Base-by-base conservation (phyloP, 2,113 vertebrate genomes). In the Tetraodon nigroviridis region DNA sequence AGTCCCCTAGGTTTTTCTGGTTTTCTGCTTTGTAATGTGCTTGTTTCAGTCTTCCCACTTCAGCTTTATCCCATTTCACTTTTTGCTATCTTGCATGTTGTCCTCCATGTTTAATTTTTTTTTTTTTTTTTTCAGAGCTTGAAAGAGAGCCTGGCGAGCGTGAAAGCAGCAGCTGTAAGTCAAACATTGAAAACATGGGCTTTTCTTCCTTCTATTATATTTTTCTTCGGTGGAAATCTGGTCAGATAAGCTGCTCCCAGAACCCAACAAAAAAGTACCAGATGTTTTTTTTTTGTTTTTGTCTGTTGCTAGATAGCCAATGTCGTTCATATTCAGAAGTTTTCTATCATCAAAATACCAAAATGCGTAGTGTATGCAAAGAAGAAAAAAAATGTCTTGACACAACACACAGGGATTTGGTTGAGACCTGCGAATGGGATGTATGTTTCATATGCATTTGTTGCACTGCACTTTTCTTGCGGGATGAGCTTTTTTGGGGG, bases 291-390 rank as follows among this genome's bases (percentile, higher is more conserved):
- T 37, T 37, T 37, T 37, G 8, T 12, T 37, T 37, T 37, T 37
- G 7, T 12, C 32, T 37, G 32, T 11, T 12, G 32, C 32, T 37
- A 10, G 45, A 74, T 75, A 66, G 68, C 52, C 48, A 54, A 32
- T 57, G 55, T 45, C 46, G 27, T 71, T 27, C 22, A 67, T 51
- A 57, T 71, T 53, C 55, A 54, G 58, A 57, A 51, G 49, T 50
- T 65, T 27, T 41, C 59, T 66, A 44, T 61, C 58, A 64, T 64
- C 58, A 63, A 57, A 53, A 51, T 52, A 59, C 42, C 45, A 66
- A 55, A 69, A 16, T 45, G 12, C 12, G 17, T 79, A 61, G 71
- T 56, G 66, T 71, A 48, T 74, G 78, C 63, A 74, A 59, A 66
- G 21, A 64, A 57, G 61, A 62, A 64, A 52, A 42, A 64, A 37